Evolutionary conservation across 2,113 vertebrate genomes (phyloP).

Genomic region (Bubo scandiacus): DNA sequence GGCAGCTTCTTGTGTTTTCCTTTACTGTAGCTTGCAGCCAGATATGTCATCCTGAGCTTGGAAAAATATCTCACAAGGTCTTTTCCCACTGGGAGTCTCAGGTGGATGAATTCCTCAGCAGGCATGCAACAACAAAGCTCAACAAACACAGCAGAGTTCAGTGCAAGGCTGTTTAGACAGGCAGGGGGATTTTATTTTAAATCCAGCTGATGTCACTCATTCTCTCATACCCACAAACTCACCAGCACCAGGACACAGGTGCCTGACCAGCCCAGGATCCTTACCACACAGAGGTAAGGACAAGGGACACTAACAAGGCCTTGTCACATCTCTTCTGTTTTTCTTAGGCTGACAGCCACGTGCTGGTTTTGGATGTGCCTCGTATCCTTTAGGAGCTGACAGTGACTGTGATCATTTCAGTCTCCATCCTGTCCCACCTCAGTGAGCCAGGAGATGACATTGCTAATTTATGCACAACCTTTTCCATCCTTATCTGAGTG

Average conservation of each 20-base stretch:
- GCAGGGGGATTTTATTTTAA: neutral
- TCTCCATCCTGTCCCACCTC: neutral
- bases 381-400: neutral
- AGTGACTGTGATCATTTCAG: neutral
- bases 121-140: neutral
- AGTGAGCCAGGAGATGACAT: neutral
- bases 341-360: neutral
- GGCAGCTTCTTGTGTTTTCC: neutral
- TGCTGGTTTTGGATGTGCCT: neutral
- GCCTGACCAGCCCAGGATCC: neutral
- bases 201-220: neutral
- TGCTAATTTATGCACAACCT: neutral
- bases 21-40: neutral
- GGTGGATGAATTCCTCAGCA: neutral
- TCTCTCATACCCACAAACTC: neutral
- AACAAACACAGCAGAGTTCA: neutral
- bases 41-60: neutral
- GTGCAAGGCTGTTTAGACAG: neutral
- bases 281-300: neutral
- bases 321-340: neutral
- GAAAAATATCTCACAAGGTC: neutral
- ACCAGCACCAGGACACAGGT: neutral
- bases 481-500: neutral
- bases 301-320: neutral
- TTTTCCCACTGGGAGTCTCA: neutral